Base-by-base conservation (phyloP, 2,113 vertebrate species). In the Ammospiza nelsoni region DNA sequence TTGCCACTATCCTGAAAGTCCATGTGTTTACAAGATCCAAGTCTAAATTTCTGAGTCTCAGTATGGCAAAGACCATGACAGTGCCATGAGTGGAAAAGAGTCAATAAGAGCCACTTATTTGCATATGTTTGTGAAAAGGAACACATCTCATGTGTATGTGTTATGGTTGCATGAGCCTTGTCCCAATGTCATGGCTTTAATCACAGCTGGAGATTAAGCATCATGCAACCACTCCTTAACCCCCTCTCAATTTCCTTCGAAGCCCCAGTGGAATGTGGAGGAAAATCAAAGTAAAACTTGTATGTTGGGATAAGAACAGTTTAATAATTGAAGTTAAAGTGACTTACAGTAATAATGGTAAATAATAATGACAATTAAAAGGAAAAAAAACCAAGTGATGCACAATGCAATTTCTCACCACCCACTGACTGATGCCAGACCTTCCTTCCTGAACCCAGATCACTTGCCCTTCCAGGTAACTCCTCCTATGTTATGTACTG, bases 401-500 rank as follows among this genome's bases (percentile, higher is more conserved):
- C 9, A 33, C 21, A 33, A 6, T 59, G 33, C 33, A 68, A 14
- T 52, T 44, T 14, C 37, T 59, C 44, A 44, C 14, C 9, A 44
- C 9, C 1, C 54, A 35, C 17, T 52, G 31, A 31, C 17, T 35
- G 31, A 27, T 59, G 22, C 7, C 54, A 59, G 44, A 52, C 17
- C 7, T 35, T 8, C 37, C 31, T 77, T 44, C 37, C 37, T 22
- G 44, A 68, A 22, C 31, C 54, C 44, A 59, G 21, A 43, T 18
- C 25, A 25, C 21, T 14, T 0, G 0, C 31, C 25, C 44, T 77
- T 77, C 33, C 27, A 27, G 25, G 18, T 52, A 44, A 37, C 4
- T 61, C 9, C 33, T 8, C 28, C 8, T 23, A 28, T 11, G 12
- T 68, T 77, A 44, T 27, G 18, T 25, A 21, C 17, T 51, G 25